phyloP scores from a whole-genome alignment of 2,113 vertebrate species.

The Malurus elegans region DNA sequence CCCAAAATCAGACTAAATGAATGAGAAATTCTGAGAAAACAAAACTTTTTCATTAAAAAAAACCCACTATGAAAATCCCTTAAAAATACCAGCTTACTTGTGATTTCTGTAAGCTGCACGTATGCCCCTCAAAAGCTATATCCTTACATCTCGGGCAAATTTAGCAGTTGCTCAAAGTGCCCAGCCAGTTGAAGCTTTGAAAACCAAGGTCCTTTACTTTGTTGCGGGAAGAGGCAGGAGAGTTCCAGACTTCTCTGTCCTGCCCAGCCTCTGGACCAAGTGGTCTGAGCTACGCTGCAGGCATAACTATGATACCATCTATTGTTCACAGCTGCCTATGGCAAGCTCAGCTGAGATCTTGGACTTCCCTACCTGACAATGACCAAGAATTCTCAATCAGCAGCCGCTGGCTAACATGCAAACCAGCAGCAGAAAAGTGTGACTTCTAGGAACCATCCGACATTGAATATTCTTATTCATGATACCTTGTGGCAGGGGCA shows the following conservation, averaged over 20 bases:
- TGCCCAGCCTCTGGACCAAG: rapidly evolving
- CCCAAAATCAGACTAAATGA: background rate
- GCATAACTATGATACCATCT: background rate
- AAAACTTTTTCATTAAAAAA: background rate
- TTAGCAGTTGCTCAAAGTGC: background rate
- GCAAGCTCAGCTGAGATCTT: background rate
- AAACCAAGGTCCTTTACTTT: background rate
- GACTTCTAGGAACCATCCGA: background rate
- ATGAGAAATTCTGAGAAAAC: background rate
- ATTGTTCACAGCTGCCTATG: background rate
- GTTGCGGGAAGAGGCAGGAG: background rate
- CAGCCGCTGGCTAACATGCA: background rate
- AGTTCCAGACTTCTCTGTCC: background rate
- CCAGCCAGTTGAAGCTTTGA: background rate
- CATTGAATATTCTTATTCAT: background rate
- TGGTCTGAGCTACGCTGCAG: rapidly evolving
- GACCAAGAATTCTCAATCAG: background rate
- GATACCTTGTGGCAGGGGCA: background rate
- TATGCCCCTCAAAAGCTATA: background rate
- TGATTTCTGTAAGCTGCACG: background rate
- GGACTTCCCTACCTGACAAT: background rate
- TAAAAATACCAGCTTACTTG: background rate
- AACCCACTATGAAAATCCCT: background rate
- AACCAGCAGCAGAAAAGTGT: background rate
- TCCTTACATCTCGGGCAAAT: background rate